Evolutionary conservation across 2,113 vertebrate genomes (phyloP).

Genomic region (Colaptes auratus): DNA sequence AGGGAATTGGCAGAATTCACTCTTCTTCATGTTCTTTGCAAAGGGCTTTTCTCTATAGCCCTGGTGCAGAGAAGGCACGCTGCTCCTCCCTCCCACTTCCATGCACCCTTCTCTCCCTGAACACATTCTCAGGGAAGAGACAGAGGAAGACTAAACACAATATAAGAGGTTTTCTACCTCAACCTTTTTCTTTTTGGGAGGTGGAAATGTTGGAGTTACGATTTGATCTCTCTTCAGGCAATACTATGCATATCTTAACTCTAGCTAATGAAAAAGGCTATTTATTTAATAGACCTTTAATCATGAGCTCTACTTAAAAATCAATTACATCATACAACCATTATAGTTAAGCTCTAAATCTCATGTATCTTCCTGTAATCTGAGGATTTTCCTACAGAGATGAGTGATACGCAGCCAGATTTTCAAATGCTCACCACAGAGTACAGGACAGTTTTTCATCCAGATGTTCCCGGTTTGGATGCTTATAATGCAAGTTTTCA

Average conservation of each 20-base stretch:
- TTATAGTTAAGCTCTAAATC: slow-evolving; percentile 57
- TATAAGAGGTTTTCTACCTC: background rate
- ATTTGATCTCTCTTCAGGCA: slow-evolving; percentile 7
- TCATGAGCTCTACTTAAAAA: slow-evolving; percentile 46
- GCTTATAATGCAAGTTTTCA: background rate
- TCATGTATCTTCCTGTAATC: slow-evolving; percentile 52
- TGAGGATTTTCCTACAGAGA: slow-evolving; percentile 57
- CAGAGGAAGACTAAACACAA: background rate
- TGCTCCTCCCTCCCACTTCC: background rate
- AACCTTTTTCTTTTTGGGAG: background rate
- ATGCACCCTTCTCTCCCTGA: background rate
- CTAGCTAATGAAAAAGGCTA: slow-evolving; percentile 39
- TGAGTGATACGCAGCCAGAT: background rate
- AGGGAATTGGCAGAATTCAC: background rate
- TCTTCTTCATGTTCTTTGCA: background rate
- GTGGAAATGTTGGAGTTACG: background rate
- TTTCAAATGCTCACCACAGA: slow-evolving; percentile 24
- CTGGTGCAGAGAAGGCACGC: background rate
- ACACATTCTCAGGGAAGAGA: accelerated
- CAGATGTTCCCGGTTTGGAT: slow-evolving; percentile 16
- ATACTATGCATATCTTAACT: background rate
- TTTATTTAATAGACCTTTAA: slow-evolving; percentile 57
- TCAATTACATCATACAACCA: slow-evolving; percentile 45
- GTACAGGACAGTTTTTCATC: background rate
- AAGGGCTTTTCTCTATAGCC: background rate